Base-by-base conservation (phyloP, 2,113 vertebrate species). In the Cavia porcellus region DNA sequence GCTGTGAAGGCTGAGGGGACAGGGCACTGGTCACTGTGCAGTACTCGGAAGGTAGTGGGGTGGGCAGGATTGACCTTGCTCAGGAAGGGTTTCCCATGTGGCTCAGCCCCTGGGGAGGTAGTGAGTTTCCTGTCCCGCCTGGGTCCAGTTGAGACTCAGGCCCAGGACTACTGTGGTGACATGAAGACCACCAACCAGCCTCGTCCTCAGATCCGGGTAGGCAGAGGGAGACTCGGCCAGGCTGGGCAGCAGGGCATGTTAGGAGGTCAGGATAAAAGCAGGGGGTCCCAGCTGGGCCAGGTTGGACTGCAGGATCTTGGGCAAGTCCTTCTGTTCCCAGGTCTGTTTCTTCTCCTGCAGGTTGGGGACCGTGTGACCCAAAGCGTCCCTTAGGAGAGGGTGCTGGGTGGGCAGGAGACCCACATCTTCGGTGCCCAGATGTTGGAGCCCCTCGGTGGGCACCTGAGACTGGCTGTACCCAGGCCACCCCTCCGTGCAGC, bases 261-360 rank as follows among this genome's bases (percentile, higher is more conserved):
- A 32, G 80, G 5, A 35, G 59, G 5, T 4, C 70, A 52, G 15
- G 55, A 8, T 42, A 25, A 66, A 72, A 62, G 72, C 0, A 2
- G 19, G 10, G 85, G 82, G 38, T 35, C 61, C 81, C 52, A 22
- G 61, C 52, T 83, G 45, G 77, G 61, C 81, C 59, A 38, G 9
- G n/a, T 7, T 3, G 24, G 62, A 66, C 68, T 92, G 72, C 66
- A 79, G 80, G n/a, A 80, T 4, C n/a, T 2, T 42, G 64, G 42
- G 28, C 17, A 61, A 85, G 42, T 64, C n/a, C 15, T 24, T 50
- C 55, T 68, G 24, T 70, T 52, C 22, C 13, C 9, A 20, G 35
- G 66, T 61, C 70, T 81, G 35, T 89, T 92, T 66, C 42, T 47
- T 82, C 62, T 42, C n/a, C 86, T 50, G 8, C 32, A 80, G 52